Percentiles rank a stretch among this genome's conserved stretches.
These are phyloP conservation scores for Scolanthus callimorphus DNA, from an alignment of 92 coral and sea anemone species.

Conservation along the genomic window DNA sequence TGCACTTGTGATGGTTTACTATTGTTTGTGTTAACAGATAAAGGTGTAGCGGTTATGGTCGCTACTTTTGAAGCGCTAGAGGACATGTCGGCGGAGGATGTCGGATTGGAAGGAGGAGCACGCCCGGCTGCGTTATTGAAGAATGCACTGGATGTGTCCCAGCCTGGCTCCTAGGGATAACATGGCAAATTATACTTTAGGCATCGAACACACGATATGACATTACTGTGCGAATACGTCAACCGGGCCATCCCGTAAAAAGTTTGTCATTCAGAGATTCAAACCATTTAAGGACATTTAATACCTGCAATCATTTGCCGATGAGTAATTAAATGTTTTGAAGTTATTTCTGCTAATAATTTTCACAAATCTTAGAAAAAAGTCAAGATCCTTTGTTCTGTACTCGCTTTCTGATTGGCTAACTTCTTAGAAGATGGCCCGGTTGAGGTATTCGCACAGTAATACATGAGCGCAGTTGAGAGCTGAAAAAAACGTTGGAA, in stretches of 20 bases:
- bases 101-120: constrained; percentile 34
- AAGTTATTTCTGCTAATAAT: no score
- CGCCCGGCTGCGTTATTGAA: constrained; percentile 93
- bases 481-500: no score
- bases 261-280: no score
- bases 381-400: no score
- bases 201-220: not conserved
- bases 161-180: constrained; percentile 90
- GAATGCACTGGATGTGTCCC: constrained; percentile 99
- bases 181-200: not conserved
- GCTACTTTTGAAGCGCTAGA: constrained; percentile 16
- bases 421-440: no score
- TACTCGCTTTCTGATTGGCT: no score
- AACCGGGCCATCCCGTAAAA: no score
- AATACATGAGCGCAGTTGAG: no score
- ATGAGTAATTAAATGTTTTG: not conserved
- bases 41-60: constrained; percentile 13
- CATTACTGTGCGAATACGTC: no score
- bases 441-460: no score
- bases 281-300: no score
- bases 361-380: no score
- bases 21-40: constrained; percentile 23
- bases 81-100: constrained; percentile 3
- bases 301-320: not conserved
- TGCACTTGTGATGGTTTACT: constrained; percentile 36